Percentiles rank a stretch among this genome's conserved stretches.
Evolutionary conservation across 2,113 vertebrate species (phyloP).

Genomic region (Corapipo altera): DNA sequence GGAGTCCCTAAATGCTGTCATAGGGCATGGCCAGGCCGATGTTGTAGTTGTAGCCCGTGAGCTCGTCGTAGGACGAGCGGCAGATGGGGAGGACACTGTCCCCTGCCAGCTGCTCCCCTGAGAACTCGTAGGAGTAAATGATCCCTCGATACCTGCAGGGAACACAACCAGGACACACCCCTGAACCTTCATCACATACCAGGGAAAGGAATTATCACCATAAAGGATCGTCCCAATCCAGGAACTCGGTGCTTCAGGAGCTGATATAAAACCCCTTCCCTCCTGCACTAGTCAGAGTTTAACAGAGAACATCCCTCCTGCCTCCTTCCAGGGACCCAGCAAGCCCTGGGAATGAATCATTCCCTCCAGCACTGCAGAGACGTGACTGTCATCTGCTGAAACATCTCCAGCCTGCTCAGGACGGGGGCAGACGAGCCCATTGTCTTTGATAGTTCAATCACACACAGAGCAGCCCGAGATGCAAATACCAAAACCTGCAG

Average conservation of each 20-base stretch:
- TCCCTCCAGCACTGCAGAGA: not conserved
- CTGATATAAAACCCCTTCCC: not conserved
- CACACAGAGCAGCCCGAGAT: not conserved
- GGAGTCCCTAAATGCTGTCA: constrained; percentile 62
- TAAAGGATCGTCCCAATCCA: fast-evolving
- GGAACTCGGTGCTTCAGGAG: fast-evolving
- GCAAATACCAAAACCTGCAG: constrained; percentile 13
- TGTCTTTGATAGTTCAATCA: not conserved
- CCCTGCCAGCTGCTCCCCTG: constrained; percentile 74
- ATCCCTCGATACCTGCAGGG: constrained; percentile 83
- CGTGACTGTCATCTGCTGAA: not conserved
- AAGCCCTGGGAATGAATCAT: not conserved
- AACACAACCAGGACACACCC: not conserved
- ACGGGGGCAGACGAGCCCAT: not conserved
- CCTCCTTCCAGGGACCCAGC: not conserved
- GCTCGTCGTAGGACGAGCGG: constrained; percentile 78
- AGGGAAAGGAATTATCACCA: not conserved
- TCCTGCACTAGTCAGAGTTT: not conserved
- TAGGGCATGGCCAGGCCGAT: constrained; percentile 85
- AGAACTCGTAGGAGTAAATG: constrained; percentile 90
- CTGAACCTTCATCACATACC: not conserved
- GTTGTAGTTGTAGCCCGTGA: constrained; percentile 85
- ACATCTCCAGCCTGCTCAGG: not conserved
- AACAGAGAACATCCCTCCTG: not conserved
- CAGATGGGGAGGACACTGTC: constrained; percentile 89